A percentile compares a stretch with the other conserved stretches of the same genome.
Conservation (phyloP, 1,140 invertebrate genomes). For the Aphidius gifuensis region DNA sequence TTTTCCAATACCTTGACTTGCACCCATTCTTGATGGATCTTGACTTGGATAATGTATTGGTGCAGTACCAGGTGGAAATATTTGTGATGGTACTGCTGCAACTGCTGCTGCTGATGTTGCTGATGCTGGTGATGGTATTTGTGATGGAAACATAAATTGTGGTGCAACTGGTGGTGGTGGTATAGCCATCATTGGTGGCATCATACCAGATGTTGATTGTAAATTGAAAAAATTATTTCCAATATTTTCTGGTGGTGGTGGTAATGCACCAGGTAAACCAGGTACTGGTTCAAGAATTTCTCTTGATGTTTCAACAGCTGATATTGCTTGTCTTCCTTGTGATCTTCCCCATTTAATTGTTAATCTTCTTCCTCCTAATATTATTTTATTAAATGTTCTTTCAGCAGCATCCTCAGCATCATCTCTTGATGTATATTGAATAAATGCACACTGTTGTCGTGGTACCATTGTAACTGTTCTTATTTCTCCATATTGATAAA, state of each 20-base stretch:
- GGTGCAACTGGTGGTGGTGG: conserved; percentile 53
- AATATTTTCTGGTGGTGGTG: conserved; percentile 67
- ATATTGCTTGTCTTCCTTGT: conserved; percentile 65
- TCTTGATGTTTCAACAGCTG: conserved; percentile 52
- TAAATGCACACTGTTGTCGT: conserved; percentile 95
- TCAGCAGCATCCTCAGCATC: conserved; percentile 93
- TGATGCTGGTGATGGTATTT: conserved; percentile 26
- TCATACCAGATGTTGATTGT: conserved; percentile 57
- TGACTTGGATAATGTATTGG: conserved; percentile 91
- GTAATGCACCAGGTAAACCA: conserved; percentile 78
- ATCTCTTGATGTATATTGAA: conserved; percentile 88
- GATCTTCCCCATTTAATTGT: conserved; percentile 97
- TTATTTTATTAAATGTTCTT: conserved; percentile 94
- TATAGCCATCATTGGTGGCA: conserved; percentile 59
- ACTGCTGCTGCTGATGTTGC: conserved; percentile 27
- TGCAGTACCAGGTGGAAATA: conserved; percentile 56
- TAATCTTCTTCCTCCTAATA: conserved; percentile 79
- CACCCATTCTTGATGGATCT: conserved; percentile 86
- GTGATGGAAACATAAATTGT: conserved; percentile 57
- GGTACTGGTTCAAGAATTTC: conserved; percentile 78
- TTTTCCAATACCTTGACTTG: conserved; percentile 57
- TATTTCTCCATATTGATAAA: conserved; percentile 99
- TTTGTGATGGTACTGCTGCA: conserved; percentile 45
- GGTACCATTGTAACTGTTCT: conserved; percentile 86
- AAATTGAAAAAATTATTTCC: conserved; percentile 64